Evolutionary conservation across 2,888 invertebrate genomes (phyloP), one percentile per base, ranked within the genome.

Genomic region (Ophion ellenae): DNA sequence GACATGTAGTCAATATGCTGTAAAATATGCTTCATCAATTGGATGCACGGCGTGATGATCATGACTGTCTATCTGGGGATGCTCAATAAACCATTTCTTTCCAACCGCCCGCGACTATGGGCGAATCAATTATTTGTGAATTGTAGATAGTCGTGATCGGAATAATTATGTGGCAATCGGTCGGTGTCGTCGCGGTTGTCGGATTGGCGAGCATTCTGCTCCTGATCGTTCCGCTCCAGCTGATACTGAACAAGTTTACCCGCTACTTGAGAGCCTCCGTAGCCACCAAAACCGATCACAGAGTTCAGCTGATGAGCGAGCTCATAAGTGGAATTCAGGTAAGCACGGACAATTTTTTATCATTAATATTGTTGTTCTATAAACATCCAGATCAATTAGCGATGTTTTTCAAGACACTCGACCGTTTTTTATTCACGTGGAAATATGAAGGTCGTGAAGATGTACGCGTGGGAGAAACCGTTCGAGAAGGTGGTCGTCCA

Each of bases 391-490:
- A 40, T 40, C 36, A 40, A 40, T 40, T 1, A 40, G 3, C 7
- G 9, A 17, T 11, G 9, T 14, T 32, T 61, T 24, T 67, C 61
- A n/a, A 2, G 14, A 40, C 36, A 3, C 57, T 57, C 4, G 24
- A 47, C 11, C 47, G 10, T 47, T 53, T 17, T 53, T 53, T 53
- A 17, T 53, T 53, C 17, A 2, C 53, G 14, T 53, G 4, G 17
- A 17, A 53, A 53, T 53, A 53, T 32, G 17, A 96, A 97, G 95
- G 98, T 98, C 2, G 97, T 99, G 87, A 99, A 99, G 95, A 99
- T 99, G 98, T 99, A 98, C 92, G 97, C 98, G 4, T 99, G 99
- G 97, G 99, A 99, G 93, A 97, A 96, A 89, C 97, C 98, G 0
- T 99, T 99, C 92, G 97, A 97, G 84, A 95, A 96, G 86, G 95